A percentile compares a stretch with the other conserved stretches of the same genome.
Conservation (phyloP, 2,797 vertebrate species). For the Carcharodon carcharias region DNA sequence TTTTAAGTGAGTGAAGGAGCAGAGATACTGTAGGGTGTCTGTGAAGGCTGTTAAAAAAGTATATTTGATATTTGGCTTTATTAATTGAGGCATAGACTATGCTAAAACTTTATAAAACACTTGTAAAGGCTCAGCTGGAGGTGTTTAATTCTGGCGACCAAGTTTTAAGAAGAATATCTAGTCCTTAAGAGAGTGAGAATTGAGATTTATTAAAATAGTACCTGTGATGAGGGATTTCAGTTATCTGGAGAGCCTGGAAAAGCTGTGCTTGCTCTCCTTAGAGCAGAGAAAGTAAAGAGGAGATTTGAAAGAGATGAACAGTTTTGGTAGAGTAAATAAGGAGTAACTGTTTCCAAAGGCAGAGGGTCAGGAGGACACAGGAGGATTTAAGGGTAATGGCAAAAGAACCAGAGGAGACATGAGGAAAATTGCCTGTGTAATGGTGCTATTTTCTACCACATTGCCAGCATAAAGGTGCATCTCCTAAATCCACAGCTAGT, state of each 20-base stretch:
- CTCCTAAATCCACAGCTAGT: background rate
- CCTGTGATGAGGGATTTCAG: background rate
- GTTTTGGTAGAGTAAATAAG: background rate
- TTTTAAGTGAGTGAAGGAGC: background rate
- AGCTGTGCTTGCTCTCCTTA: background rate
- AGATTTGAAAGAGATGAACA: background rate
- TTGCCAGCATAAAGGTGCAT: background rate
- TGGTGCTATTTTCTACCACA: background rate
- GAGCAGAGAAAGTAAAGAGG: background rate
- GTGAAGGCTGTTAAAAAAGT: background rate
- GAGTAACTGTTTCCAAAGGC: background rate
- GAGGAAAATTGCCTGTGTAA: background rate
- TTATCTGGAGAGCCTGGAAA: background rate
- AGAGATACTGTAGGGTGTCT: background rate
- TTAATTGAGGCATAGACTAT: background rate
- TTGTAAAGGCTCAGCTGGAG: background rate
- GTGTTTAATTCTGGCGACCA: background rate
- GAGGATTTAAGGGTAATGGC: too few species aligned
- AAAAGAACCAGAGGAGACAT: too few species aligned
- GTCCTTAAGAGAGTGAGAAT: background rate
- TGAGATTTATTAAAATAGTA: background rate
- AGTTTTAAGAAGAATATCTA: background rate
- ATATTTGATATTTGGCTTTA: background rate
- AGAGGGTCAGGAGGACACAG: background rate
- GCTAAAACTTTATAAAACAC: too few species aligned